phyloP scores from a whole-genome alignment of 2,113 vertebrate species.

The Sebastes schlegelii region DNA sequence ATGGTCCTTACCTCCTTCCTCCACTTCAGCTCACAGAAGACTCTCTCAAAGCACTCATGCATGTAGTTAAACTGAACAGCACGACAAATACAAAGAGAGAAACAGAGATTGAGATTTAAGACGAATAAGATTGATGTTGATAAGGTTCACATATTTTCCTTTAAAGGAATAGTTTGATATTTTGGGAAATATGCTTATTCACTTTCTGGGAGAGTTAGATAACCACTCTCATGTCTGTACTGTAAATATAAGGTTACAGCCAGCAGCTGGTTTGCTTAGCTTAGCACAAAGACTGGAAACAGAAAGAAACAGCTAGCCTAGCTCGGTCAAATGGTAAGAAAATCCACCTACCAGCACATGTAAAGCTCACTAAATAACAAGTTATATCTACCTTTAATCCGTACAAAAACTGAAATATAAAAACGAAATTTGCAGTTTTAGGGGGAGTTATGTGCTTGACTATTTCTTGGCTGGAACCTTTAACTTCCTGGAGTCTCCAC shows the following conservation, averaged over 20 bases:
- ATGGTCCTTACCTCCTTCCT: constrained; percentile 90
- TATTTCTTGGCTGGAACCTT: not conserved
- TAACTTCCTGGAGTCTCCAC: constrained; percentile 3
- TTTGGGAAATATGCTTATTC: not conserved
- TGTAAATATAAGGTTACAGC: not conserved
- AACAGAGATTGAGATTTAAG: constrained; percentile 3
- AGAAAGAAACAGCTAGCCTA: not conserved
- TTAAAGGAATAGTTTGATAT: not conserved
- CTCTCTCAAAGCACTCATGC: constrained; percentile 98
- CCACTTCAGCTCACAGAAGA: constrained; percentile 99
- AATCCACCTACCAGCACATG: not conserved
- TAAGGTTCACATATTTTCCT: not conserved
- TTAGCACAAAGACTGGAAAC: not conserved
- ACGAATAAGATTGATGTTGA: not conserved
- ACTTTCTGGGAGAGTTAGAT: not conserved
- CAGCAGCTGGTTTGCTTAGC: not conserved
- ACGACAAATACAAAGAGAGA: constrained; percentile 28
- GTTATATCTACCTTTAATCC: not conserved
- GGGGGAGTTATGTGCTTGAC: not conserved
- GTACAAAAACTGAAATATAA: not conserved
- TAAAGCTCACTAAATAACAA: not conserved
- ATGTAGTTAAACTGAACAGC: constrained; percentile 95
- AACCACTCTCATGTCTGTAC: not conserved
- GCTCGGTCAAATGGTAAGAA: not conserved
- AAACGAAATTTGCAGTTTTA: not conserved